Conservation (phyloP, 1,140 invertebrate species). For the Battus philenor region DNA sequence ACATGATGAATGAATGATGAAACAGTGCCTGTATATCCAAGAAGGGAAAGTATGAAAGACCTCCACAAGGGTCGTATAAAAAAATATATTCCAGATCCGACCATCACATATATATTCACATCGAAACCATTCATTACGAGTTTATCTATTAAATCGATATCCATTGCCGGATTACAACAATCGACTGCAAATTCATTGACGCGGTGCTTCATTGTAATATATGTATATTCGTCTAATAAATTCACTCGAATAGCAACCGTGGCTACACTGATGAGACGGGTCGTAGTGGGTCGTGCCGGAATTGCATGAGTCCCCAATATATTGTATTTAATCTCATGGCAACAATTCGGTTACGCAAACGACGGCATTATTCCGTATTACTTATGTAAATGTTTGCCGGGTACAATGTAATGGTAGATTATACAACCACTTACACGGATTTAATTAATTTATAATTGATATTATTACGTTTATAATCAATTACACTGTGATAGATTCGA, state of each 20-base stretch:
- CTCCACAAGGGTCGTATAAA: too few relatives aligned
- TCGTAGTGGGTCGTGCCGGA: constrained; percentile 18
- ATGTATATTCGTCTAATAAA: constrained; percentile 24
- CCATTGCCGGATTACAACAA: constrained; percentile 18
- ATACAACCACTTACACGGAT: constrained; percentile 12
- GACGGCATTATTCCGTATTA: constrained; percentile 2
- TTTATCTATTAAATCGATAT: constrained; percentile 18
- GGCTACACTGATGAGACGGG: constrained; percentile 21
- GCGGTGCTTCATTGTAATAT: constrained; percentile 27
- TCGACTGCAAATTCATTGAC: constrained; percentile 21
- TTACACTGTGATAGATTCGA: too few relatives aligned
- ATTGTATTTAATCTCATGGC: constrained; percentile 4
- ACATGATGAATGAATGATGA: too few relatives aligned
- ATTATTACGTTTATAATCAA: too few relatives aligned
- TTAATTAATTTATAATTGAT: constrained; percentile 10
- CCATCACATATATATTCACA: too few relatives aligned
- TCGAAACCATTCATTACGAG: constrained; percentile 3
- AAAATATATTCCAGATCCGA: too few relatives aligned
- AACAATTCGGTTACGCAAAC: constrained; percentile 7
- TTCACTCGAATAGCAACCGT: constrained; percentile 11
- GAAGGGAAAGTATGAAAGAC: too few relatives aligned
- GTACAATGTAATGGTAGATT: constrained; percentile 9
- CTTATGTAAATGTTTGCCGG: constrained; percentile 12
- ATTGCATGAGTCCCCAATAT: constrained; percentile 8
- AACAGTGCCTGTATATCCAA: too few relatives aligned